Evolutionary conservation across 1,140 invertebrate species (phyloP), one percentile per base, ranked within the genome.

Genomic region (Tetramorium parvispinum): DNA sequence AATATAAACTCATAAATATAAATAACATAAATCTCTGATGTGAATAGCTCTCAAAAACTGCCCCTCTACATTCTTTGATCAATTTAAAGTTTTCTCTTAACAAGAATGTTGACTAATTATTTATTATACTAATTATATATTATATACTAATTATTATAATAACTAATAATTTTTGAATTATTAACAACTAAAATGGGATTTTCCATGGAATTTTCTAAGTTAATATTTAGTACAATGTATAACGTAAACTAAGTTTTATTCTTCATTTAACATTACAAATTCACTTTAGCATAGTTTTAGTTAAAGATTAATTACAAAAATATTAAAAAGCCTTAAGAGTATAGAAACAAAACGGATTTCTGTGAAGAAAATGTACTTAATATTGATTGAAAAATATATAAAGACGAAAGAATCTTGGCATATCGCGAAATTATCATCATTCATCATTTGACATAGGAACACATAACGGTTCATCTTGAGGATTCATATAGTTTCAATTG

Each of bases 21-120:
- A n/a, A 77, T 59, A 21, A 24, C 18, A 16, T 40, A 6, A 10
- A 32, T 32, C 32, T 32, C 32, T 32, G 32, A 32, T 32, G 32
- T 32, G 32, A 32, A 68, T 43, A 0, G 27, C 13, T 53, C 4
- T n/a, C 0, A 65, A 79, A 10, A 5, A 7, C 63, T 51, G 18
- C 27, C 8, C 40, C 0, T 79, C 24, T 46, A 32, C 5, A 24
- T 8, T 68, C 13, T 79, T 79, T 68, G 8, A 68, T 68, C n/a
- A 79, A 79, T 68, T 68, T 68, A 40, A 79, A 68, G 11, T 68
- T 79, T 66, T 32, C 40, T 24, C 18, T 53, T 79, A 40, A 66
- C 18, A 79, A 68, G 40, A 46, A 63, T 24, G 2, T 21, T 37
- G n/a, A n/a, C n/a, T n/a, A n/a, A n/a, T n/a, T n/a, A n/a, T n/a